Evolutionary conservation across 1,140 invertebrate species (phyloP), one percentile per base, ranked within the genome.

Genomic region (Orius insidiosus): DNA sequence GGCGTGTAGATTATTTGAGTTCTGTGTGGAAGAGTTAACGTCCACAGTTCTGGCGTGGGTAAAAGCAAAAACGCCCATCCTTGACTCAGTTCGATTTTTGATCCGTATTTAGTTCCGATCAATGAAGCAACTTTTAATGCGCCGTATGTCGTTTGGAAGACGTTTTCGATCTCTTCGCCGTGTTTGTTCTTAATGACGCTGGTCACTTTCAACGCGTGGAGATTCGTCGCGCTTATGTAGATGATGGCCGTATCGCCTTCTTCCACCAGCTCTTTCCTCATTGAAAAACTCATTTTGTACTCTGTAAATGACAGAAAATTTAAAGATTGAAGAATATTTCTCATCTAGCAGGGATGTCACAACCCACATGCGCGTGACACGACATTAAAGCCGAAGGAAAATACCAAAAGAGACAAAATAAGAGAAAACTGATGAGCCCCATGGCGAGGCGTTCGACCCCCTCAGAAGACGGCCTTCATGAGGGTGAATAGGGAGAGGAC

Each of bases 1-100:
- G 92, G 86, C 3, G 89, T 85, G 62, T 99, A 99, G 40, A 98
- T 82, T 55, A 98, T 98, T 68, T 98, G 95, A 16, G 96, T 99
- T 51, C 93, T 70, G 63, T 98, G 93, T 3, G 90, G 92, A 42
- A 98, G 59, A 11, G 81, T 89, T 49, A 82, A 58, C 0, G 94
- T 96, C 95, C 95, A 99, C 8, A 98, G 64, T 64, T 96, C 92
- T 13, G 93, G 85, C 10, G 87, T 96, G 1, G 92, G 87, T 60
- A 92, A 18, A 13, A 15, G 84, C 9, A 99, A 62, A 1, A 92
- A 84, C 5, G 82, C 81, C 76, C 81, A 97, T 3, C 94, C 95
- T 66, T 78, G 83, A 0, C 81, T 76, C 65, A 57, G 50, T 14
- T 47, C 44, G 66, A 68, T 66, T 58, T 75, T 76, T 2, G 68